Evolutionary conservation across 2,113 vertebrate genomes (phyloP).

Genomic region (Heterocephalus glaber): DNA sequence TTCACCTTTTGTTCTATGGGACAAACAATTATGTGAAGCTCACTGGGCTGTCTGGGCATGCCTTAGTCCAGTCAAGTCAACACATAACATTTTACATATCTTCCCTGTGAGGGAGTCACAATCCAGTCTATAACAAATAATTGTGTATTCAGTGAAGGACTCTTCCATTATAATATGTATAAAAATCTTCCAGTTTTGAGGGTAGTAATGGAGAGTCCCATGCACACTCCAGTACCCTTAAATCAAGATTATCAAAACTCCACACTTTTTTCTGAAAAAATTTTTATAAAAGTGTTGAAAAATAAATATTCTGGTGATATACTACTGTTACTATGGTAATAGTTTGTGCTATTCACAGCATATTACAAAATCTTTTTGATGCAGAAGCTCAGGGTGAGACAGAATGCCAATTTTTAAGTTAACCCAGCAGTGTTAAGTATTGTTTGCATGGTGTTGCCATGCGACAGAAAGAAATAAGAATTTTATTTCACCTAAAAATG

Average conservation of each 20-base stretch:
- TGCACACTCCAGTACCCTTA: fast-evolving
- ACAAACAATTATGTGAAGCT: fast-evolving
- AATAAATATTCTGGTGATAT: background rate
- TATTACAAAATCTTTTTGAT: background rate
- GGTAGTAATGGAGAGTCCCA: background rate
- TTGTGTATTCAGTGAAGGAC: background rate
- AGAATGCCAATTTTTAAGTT: slow-evolving; percentile 15
- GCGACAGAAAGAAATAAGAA: background rate
- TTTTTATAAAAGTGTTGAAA: background rate
- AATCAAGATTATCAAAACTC: background rate
- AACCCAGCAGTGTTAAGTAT: background rate
- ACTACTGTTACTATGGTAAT: slow-evolving; percentile 4
- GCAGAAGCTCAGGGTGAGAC: background rate
- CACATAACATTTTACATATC: background rate
- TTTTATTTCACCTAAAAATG: background rate
- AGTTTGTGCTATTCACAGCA: background rate
- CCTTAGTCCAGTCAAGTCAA: fast-evolving
- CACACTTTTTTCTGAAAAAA: background rate
- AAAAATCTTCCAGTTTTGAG: background rate
- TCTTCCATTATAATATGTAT: background rate
- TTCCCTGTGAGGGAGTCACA: background rate
- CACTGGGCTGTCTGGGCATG: background rate
- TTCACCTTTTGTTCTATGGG: background rate
- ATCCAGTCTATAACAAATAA: background rate
- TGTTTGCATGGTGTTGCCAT: background rate